phyloP scores from a whole-genome alignment of 2,888 invertebrate genomes.

The Eilema griseolum region DNA sequence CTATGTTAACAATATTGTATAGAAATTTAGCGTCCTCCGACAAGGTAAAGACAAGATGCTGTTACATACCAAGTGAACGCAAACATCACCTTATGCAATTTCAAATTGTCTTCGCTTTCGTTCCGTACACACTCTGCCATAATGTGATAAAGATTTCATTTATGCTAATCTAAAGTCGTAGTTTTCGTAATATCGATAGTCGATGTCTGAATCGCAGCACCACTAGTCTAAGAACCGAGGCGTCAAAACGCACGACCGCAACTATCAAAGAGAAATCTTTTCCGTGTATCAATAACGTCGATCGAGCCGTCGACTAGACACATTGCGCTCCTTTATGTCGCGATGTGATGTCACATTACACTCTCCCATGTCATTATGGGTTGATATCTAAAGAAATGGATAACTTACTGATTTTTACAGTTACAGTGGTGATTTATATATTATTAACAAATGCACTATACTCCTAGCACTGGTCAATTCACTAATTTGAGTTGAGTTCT shows the following conservation, averaged over 20 bases:
- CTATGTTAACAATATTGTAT: no score
- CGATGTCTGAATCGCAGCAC: conserved; percentile 11
- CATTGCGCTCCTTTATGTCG: conserved; percentile 73
- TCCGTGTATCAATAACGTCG: conserved; percentile 86
- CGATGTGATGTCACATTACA: conserved; percentile 53
- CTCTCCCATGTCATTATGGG: conserved; percentile 24
- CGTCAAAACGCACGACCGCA: conserved; percentile 83
- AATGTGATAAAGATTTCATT: no score
- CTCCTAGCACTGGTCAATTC: neutral
- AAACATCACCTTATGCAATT: no score
- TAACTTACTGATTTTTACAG: conserved; percentile 4
- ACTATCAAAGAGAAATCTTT: conserved; percentile 88
- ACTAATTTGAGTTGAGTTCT: neutral
- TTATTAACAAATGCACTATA: neutral
- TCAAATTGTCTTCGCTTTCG: no score
- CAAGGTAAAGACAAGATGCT: no score
- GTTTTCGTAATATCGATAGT: neutral
- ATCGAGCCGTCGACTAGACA: conserved; percentile 75
- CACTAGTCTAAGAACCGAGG: conserved; percentile 61
- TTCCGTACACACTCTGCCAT: no score
- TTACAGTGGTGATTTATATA: neutral
- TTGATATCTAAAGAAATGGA: conserved; percentile 21
- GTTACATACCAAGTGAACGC: no score
- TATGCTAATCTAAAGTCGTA: no score
- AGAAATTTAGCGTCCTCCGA: no score